Evolutionary conservation across 2,797 vertebrate genomes (phyloP).

Genomic region (Onychomys torridus): DNA sequence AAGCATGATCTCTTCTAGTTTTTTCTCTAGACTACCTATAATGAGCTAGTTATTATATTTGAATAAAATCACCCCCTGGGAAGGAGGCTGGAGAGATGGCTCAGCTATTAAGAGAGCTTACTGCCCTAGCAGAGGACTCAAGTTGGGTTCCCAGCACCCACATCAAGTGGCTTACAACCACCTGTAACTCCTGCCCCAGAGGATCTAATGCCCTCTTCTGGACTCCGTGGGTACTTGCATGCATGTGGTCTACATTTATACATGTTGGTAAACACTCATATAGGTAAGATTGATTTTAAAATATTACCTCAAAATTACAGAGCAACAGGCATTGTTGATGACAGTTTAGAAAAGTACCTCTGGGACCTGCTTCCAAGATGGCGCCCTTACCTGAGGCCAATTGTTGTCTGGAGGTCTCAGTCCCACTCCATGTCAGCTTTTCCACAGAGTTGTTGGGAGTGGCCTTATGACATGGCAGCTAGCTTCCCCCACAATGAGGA

Average conservation of each 20-base stretch:
- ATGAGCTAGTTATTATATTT: neutral
- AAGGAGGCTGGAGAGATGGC: neutral
- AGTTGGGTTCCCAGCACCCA: neutral
- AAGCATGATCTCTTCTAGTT: neutral
- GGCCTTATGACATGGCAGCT: neutral
- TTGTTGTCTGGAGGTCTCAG: neutral
- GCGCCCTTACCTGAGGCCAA: rapidly evolving
- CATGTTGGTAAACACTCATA: neutral
- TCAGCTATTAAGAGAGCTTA: too few relatives aligned
- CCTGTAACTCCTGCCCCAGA: neutral
- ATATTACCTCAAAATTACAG: neutral
- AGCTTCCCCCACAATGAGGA: neutral
- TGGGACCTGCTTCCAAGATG: neutral
- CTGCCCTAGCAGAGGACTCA: neutral
- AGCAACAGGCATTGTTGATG: neutral
- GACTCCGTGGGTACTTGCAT: neutral
- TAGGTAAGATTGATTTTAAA: neutral
- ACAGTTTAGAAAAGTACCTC: neutral
- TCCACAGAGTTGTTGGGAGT: neutral
- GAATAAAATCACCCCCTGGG: neutral
- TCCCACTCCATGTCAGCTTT: neutral
- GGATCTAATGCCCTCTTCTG: neutral
- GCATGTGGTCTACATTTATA: neutral
- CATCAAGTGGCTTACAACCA: neutral
- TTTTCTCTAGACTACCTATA: neutral